These are phyloP conservation scores for Coelinius sp. DNA, from an alignment of 2,888 invertebrate genomes.

Conservation along the genomic window DNA sequence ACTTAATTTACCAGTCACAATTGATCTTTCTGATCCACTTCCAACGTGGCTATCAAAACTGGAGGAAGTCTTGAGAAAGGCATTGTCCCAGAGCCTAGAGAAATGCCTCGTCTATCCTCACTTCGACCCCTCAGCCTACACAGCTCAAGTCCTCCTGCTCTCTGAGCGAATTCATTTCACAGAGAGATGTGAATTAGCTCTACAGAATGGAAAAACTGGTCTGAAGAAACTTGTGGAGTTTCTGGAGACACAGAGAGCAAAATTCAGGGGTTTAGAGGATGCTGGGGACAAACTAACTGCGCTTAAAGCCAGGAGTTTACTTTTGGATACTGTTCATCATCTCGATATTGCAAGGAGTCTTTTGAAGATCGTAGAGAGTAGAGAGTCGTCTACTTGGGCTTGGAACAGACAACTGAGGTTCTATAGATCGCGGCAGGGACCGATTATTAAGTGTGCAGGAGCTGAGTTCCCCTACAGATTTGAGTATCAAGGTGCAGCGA, in stretches of 20 bases:
- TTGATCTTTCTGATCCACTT: conserved; percentile 61
- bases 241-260: conserved; percentile 73
- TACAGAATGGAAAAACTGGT: conserved; percentile 58
- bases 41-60: conserved; percentile 85
- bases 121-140: conserved; percentile 61
- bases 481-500: conserved; percentile 97
- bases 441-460: conserved; percentile 83
- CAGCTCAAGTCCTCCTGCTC: conserved; percentile 63
- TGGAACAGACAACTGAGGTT: conserved; percentile 95
- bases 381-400: conserved; percentile 76
- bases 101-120: conserved; percentile 60
- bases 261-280: conserved; percentile 73
- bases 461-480: conserved; percentile 96
- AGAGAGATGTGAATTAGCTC: conserved; percentile 62
- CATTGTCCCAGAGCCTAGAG: conserved; percentile 60
- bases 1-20: conserved; percentile 72
- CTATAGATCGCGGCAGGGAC: conserved; percentile 50
- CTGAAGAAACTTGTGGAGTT: conserved; percentile 71
- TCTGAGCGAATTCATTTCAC: conserved; percentile 64
- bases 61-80: conserved; percentile 84
- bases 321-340: conserved; percentile 95
- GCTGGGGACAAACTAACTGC: conserved; percentile 76
- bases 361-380: conserved; percentile 70
- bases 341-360: conserved; percentile 86
- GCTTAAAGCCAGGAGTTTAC: conserved; percentile 91